Evolutionary conservation across 2,888 invertebrate species (phyloP).

Genomic region (Spodoptera picta): DNA sequence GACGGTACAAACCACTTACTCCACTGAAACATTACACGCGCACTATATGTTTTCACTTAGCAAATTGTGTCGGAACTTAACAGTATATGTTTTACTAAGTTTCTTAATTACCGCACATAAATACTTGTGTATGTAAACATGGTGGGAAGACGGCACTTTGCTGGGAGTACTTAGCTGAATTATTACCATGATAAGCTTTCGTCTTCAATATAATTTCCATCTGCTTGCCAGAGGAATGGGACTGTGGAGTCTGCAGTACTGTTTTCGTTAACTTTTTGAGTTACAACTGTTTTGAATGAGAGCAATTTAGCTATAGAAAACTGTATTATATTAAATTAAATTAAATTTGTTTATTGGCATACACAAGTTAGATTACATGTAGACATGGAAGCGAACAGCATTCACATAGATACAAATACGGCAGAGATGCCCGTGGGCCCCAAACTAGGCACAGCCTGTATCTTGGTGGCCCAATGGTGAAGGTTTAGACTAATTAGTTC

Average conservation of each 20-base stretch:
- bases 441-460: no score
- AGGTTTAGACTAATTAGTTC: no score
- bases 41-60: constrained; percentile 49
- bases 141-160: constrained; percentile 36
- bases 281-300: no score
- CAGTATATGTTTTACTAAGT: constrained; percentile 46
- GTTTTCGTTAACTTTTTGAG: constrained; percentile 4
- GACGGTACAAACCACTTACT: constrained; percentile 27
- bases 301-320: not conserved
- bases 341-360: no score
- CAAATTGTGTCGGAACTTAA: constrained; percentile 42
- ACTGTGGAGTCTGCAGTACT: not conserved
- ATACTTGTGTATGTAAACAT: constrained; percentile 51
- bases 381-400: no score
- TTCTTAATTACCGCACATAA: constrained; percentile 54
- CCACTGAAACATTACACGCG: constrained; percentile 39
- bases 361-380: no score
- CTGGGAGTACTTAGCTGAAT: constrained; percentile 37
- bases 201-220: constrained; percentile 31
- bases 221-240: constrained; percentile 9
- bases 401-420: no score
- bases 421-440: no score
- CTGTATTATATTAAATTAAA: no score
- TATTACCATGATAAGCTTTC: constrained; percentile 39
- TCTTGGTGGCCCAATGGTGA: no score